Evolutionary conservation across 2,113 vertebrate species (phyloP).

Genomic region (Rattus norvegicus): GRCr8 NC_086039.1:126017001-126017500

Average conservation of each 20-base stretch:
- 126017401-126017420: background rate
- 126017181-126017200: background rate
- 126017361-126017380: background rate
- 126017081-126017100: background rate
- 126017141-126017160: background rate
- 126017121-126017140: background rate
- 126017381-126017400: background rate
- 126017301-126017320: background rate
- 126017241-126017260: background rate
- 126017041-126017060: background rate
- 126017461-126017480: background rate
- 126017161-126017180: background rate
- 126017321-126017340: background rate
- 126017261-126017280: background rate
- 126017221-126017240: background rate
- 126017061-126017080: background rate
- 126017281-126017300: background rate
- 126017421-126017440: background rate
- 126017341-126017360: background rate
- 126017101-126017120: background rate
- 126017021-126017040: background rate
- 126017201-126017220: background rate
- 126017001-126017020: background rate
- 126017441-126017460: background rate
- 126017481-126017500: background rate